Evolutionary conservation across 2,797 vertebrate species (phyloP).

Genomic region (Poeciliopsis infans): DNA sequence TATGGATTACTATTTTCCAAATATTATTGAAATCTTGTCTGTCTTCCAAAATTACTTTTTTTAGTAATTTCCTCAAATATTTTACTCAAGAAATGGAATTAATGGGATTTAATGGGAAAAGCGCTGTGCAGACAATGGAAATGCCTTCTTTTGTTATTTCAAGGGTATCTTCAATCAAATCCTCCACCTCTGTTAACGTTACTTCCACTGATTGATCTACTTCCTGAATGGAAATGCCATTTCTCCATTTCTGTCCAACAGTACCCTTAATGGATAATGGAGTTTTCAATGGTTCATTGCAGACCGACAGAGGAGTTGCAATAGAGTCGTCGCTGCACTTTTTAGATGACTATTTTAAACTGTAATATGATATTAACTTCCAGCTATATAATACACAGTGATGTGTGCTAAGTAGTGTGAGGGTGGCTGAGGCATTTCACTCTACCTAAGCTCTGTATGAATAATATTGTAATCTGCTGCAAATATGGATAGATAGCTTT

Average conservation of each 20-base stretch:
- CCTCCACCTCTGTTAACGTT: constrained; percentile 39
- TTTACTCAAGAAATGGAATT: neutral
- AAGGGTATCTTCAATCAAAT: constrained; percentile 43
- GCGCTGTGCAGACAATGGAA: neutral
- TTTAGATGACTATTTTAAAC: constrained; percentile 33
- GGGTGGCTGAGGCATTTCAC: constrained; percentile 51
- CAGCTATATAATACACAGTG: constrained; percentile 46
- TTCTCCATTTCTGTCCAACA: constrained; percentile 49
- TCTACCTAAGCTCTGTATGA: constrained; percentile 58
- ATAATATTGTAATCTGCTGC: constrained; percentile 65
- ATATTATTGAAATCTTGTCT: neutral
- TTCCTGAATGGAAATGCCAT: constrained; percentile 50
- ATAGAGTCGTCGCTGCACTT: constrained; percentile 39
- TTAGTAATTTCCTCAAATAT: neutral
- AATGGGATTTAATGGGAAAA: neutral
- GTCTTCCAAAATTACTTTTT: neutral
- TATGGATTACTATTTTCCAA: neutral
- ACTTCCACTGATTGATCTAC: constrained; percentile 49
- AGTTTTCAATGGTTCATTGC: constrained; percentile 52
- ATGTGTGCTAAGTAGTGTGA: constrained; percentile 50
- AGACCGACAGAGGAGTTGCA: constrained; percentile 32
- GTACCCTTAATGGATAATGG: constrained; percentile 47
- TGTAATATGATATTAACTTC: constrained; percentile 46
- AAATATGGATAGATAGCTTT: constrained; percentile 71
- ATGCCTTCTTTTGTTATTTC: constrained; percentile 57